Evolutionary conservation across 2,888 invertebrate genomes (phyloP), one percentile per base, ranked within the genome.

Genomic region (Erebia aethiops): DNA sequence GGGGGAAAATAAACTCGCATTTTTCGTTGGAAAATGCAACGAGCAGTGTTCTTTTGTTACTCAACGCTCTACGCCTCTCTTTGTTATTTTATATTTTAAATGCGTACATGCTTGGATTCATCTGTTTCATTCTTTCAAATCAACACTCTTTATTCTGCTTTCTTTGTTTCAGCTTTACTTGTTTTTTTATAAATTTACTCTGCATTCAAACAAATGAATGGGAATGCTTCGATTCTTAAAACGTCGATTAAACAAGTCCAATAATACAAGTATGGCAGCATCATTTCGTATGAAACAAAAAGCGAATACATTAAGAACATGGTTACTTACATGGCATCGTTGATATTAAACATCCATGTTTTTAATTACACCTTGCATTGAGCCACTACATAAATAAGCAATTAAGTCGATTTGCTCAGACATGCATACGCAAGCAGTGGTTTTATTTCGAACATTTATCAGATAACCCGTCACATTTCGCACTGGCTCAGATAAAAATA

Each of bases 371-470:
- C 21, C 51, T 69, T 18, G 61, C 26, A 60, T 66, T 57, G 69
- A 58, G 64, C 76, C 70, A 72, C 62, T 75, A 77, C 77, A 81
- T 82, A 79, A 82, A 81, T 82, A 82, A 80, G 79, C 78, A 79
- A 81, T 84, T 82, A 84, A 84, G 81, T 84, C 84, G 85, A 86
- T 87, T 87, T 84, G 84, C 81, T 79, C 77, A 72, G 81, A 78
- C 82, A 77, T 77, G 80, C 77, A 74, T 75, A 77, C 77, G 64
- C 69, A 70, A 52, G 52, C 67, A 52, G 74, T 77, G 76, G 77
- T 82, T 85, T 83, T 83, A 84, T 87, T 85, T 83, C 79, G 79
- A 80, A 76, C 81, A 83, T 84, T 85, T 85, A 88, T 88, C 87
- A 81, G 87, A 88, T 89, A 85, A 77, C 74, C 81, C 79, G 84